Evolutionary conservation across 2,113 vertebrate genomes (phyloP).

Genomic region (Psittacus erithacus): DNA sequence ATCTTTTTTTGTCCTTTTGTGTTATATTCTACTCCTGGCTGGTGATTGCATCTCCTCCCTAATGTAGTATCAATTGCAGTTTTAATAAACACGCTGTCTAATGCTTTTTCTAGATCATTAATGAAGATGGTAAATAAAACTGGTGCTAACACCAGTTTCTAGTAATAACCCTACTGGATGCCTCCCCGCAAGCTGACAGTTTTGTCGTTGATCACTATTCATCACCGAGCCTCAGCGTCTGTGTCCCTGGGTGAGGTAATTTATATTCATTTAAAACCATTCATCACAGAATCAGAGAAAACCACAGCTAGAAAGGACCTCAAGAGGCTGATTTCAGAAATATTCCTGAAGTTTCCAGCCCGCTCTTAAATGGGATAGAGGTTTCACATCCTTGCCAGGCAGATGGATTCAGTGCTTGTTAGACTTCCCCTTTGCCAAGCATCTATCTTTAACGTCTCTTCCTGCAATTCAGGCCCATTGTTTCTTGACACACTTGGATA

Average conservation of each 20-base stretch:
- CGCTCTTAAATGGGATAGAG: background rate
- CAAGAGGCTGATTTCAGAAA: conserved; percentile 25
- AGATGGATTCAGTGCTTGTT: background rate
- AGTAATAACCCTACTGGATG: conserved; percentile 57
- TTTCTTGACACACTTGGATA: background rate
- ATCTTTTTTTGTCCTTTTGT: conserved; percentile 18
- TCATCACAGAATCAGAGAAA: conserved; percentile 51
- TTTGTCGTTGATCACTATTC: conserved; percentile 58
- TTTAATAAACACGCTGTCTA: conserved; percentile 48
- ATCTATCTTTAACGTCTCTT: background rate
- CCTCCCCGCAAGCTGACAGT: conserved; percentile 49
- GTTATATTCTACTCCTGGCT: background rate
- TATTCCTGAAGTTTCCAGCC: conserved; percentile 22
- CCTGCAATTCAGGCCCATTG: background rate
- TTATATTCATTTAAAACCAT: conserved; percentile 62
- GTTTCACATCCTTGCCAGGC: background rate
- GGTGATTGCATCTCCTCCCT: conserved; percentile 22
- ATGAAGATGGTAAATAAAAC: conserved; percentile 59
- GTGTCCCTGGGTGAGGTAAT: conserved; percentile 43
- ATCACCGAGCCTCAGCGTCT: conserved; percentile 28
- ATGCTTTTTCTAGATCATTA: conserved; percentile 59
- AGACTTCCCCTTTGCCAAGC: background rate
- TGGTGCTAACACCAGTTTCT: conserved; percentile 49
- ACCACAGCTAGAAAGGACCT: conserved; percentile 24
- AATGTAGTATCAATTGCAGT: conserved; percentile 2